Conservation (phyloP, 2,888 invertebrate species). For the Leptodirus hochenwartii region DNA sequence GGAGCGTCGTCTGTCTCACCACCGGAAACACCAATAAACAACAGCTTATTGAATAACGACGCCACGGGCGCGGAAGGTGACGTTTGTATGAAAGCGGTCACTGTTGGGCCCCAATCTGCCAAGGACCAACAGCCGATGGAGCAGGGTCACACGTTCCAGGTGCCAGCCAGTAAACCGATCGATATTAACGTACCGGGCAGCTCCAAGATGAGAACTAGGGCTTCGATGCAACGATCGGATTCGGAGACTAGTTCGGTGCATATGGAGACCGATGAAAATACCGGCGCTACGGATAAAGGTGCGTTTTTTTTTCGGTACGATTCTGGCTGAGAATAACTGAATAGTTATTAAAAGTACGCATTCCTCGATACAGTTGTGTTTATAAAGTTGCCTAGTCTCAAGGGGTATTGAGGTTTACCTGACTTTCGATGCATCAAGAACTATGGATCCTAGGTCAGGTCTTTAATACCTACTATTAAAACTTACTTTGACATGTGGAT, state of each 20-base stretch:
- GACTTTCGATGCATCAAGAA: too few species aligned
- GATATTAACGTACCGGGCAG: conserved; percentile 22
- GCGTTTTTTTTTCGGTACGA: too few species aligned
- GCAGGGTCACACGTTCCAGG: conserved; percentile 20
- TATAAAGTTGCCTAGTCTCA: too few species aligned
- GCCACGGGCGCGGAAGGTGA: background rate
- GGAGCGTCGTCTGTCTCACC: conserved; percentile 32
- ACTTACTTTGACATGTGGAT: too few species aligned
- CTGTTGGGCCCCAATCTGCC: background rate
- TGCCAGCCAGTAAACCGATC: conserved; percentile 25
- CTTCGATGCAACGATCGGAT: conserved; percentile 24
- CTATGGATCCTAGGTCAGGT: too few species aligned
- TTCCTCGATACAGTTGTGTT: too few species aligned
- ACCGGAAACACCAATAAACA: conserved; percentile 30
- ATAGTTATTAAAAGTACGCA: too few species aligned
- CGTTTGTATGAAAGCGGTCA: conserved; percentile 4
- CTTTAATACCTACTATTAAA: too few species aligned
- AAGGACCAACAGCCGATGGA: conserved; percentile 8
- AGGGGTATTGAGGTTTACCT: too few species aligned
- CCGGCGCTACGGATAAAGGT: conserved; percentile 23
- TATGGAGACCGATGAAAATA: conserved; percentile 40
- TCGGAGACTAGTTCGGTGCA: conserved; percentile 29
- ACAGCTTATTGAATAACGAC: conserved; percentile 16
- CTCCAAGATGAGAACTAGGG: conserved; percentile 17
- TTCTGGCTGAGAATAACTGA: too few species aligned